Base-by-base conservation (phyloP, 37 sponge, comb jelly and placozoan species). In the Petrosia ficiformis region DNA sequence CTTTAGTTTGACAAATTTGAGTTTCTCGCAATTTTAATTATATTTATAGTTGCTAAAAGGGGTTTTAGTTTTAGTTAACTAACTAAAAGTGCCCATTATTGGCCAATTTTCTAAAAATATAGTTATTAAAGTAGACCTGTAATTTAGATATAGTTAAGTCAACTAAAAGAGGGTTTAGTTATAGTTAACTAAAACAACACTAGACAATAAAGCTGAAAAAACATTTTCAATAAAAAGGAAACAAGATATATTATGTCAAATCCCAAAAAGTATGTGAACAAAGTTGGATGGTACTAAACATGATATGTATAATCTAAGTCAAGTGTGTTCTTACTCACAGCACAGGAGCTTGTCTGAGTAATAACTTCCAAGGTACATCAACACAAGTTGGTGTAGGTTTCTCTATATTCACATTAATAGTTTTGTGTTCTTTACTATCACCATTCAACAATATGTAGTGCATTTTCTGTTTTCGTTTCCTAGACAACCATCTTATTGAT, bases 321-420 rank as follows among this genome's bases (percentile, higher is more conserved):
- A n/a, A n/a, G n/a, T n/a, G n/a, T n/a, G n/a, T n/a, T n/a, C n/a
- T 24, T 19, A 77, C 84, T 83, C 39, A 83, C 84, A 83, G 26
- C 29, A 83, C 60, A 58, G 77, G 43, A 6, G 69, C 59, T 19
- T 69, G 44, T 32, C 0, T n/a, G 0, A 83, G 33, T 2, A 70
- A 2, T 21, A 71, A 59, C 35, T 26, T 70, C 77, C 77, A 76
- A 2, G 77, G 77, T 5, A 83, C 54, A 26, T 28, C 42, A 31
- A 44, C 1, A 26, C 76, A 42, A 14, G 70, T 32, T 33, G 39
- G 54, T 48, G 54, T 48, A 19, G 54, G 54, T 48, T 48, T 48
- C 16, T 10, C 16, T 48, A 48, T 19, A 48, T 48, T 48, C 14
- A 48, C 54, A 48, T 48, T 48, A 16, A 48, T 48, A 16, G 54